Conservation (phyloP, 2,888 invertebrate genomes). For the Pachymerium ferrugineum region DNA sequence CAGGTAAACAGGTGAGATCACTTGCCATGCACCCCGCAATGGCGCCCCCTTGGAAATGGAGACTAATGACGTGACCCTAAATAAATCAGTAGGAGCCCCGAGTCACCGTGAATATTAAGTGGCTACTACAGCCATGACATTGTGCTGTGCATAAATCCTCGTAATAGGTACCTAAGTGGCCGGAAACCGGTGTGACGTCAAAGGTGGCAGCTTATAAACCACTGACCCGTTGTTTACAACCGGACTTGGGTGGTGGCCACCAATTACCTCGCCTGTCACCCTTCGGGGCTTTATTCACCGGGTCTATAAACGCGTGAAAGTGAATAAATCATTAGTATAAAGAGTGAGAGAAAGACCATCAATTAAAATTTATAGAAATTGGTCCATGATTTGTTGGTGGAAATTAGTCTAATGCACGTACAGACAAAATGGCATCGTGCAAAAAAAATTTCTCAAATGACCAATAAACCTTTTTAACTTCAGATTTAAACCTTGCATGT, state of each 20-base stretch:
- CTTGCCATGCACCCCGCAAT: background rate
- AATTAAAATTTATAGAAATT: constrained; percentile 17
- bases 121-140: background rate
- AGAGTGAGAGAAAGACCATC: background rate
- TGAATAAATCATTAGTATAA: constrained; percentile 5
- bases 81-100: background rate
- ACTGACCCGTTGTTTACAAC: constrained; percentile 14
- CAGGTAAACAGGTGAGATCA: background rate
- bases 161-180: constrained; percentile 10
- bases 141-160: background rate
- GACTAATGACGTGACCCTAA: constrained; percentile 17
- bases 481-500: background rate
- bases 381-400: background rate
- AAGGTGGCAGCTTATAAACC: constrained; percentile 17
- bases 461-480: constrained; percentile 7
- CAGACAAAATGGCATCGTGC: background rate
- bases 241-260: constrained; percentile 16
- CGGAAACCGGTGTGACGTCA: constrained; percentile 16
- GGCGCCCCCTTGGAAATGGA: constrained; percentile 12
- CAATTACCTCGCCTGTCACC: constrained; percentile 6
- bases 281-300: constrained; percentile 13
- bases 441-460: constrained; percentile 1
- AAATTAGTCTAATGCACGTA: background rate
- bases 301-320: constrained; percentile 14
- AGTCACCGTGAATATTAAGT: constrained; percentile 15